A percentile compares a stretch with the other conserved stretches of the same genome.
phyloP scores from a whole-genome alignment of 2,113 vertebrate species.

The Tragulus kanchil region DNA sequence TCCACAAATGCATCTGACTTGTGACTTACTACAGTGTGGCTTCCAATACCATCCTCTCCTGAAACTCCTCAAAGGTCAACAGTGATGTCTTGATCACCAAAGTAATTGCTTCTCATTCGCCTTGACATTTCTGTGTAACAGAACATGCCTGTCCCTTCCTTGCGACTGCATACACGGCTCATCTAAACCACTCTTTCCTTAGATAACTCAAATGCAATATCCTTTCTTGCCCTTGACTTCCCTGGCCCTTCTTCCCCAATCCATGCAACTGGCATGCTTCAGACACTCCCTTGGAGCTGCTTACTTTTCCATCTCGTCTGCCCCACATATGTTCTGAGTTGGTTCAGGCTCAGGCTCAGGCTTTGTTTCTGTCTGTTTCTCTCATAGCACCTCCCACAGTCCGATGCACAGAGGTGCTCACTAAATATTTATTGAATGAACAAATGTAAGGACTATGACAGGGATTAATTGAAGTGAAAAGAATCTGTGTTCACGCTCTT shows the following conservation, averaged over 20 bases:
- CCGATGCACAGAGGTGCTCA: not conserved
- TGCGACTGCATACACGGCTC: not conserved
- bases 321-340: not conserved
- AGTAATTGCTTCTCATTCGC: not conserved
- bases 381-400: not conserved
- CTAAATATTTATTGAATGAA: not conserved
- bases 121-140: constrained; percentile 49
- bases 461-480: not conserved
- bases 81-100: not conserved
- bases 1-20: not conserved
- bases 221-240: not conserved
- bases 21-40: not conserved
- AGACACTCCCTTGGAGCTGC: not conserved
- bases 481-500: not conserved
- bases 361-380: not conserved
- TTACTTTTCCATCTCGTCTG: not conserved
- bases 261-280: not conserved
- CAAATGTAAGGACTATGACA: not conserved
- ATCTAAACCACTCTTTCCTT: not conserved
- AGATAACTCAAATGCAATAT: not conserved
- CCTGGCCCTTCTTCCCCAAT: not conserved
- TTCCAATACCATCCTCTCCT: not conserved
- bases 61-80: constrained; percentile 21
- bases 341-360: not conserved
- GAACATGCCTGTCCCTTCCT: not conserved